phyloP scores from a whole-genome alignment of 1,140 invertebrate genomes.

The Cyrtorhinus lividipennis region DNA sequence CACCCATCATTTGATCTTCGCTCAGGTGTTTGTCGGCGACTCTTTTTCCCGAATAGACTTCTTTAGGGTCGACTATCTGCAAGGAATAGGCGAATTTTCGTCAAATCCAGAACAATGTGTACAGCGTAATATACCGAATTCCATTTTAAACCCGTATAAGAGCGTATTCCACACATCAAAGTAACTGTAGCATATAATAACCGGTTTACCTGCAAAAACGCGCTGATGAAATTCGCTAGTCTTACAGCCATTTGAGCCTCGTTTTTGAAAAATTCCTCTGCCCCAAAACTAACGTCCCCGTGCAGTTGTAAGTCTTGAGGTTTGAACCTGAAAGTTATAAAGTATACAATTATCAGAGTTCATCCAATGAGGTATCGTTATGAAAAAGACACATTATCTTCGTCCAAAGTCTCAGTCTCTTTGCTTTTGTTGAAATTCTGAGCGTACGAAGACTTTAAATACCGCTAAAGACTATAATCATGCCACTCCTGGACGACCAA shows the following conservation, averaged over 20 bases:
- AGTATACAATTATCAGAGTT: too few relatives aligned
- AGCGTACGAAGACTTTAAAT: too few relatives aligned
- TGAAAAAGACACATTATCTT: too few relatives aligned
- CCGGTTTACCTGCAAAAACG: conserved; percentile 75
- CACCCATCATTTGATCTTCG: conserved; percentile 88
- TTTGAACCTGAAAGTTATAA: conserved; percentile 40
- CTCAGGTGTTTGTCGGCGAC: conserved; percentile 75
- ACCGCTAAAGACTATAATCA: too few relatives aligned
- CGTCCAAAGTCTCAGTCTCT: too few relatives aligned
- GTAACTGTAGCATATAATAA: too few relatives aligned
- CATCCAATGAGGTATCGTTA: too few relatives aligned
- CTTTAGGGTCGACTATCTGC: conserved; percentile 77
- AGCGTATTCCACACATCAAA: background rate
- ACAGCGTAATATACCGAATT: conserved; percentile 1
- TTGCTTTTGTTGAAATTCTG: too few relatives aligned
- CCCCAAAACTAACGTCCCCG: conserved; percentile 73
- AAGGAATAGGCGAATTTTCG: conserved; percentile 28
- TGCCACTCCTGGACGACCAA: too few relatives aligned
- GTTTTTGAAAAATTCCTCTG: conserved; percentile 78
- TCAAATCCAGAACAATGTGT: conserved; percentile 1
- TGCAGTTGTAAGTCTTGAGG: conserved; percentile 56
- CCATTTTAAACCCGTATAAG: background rate
- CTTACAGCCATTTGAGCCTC: conserved; percentile 90
- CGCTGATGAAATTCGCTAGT: conserved; percentile 87
- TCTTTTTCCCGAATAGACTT: conserved; percentile 83